Evolutionary conservation across 2,113 vertebrate species (phyloP).

Genomic region (Pollimyrus isidori): DNA sequence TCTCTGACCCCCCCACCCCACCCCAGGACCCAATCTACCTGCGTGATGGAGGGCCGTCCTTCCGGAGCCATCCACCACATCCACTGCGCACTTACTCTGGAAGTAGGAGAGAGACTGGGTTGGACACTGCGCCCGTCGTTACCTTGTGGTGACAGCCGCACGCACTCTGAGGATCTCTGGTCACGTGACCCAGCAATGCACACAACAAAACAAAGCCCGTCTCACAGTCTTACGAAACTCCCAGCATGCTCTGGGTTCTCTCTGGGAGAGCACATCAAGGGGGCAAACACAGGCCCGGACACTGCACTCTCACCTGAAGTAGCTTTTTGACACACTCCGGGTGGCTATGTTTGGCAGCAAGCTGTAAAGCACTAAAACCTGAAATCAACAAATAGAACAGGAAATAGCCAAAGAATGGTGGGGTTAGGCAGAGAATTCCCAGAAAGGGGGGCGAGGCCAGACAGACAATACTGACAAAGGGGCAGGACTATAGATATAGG

Average conservation of each 20-base stretch:
- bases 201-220: background rate
- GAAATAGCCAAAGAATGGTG: background rate
- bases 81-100: conserved; percentile 76
- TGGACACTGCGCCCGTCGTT: background rate
- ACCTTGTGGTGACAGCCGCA: background rate
- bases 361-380: conserved; percentile 86
- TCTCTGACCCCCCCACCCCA: background rate
- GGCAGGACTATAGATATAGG: background rate
- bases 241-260: background rate
- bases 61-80: conserved; percentile 69
- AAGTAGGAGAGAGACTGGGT: background rate
- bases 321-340: conserved; percentile 78
- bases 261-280: background rate
- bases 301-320: conserved; percentile 72
- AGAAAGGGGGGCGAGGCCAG: background rate
- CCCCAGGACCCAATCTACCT: conserved; percentile 58
- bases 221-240: background rate
- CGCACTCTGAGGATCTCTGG: background rate
- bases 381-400: background rate
- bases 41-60: conserved; percentile 86
- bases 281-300: background rate
- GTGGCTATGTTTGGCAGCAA: conserved; percentile 85
- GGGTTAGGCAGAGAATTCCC: background rate
- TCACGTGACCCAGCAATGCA: background rate
- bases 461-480: background rate